These are phyloP conservation scores for Nixonia krombeini DNA, from an alignment of 1,140 invertebrate genomes.

Conservation along the genomic window DNA sequence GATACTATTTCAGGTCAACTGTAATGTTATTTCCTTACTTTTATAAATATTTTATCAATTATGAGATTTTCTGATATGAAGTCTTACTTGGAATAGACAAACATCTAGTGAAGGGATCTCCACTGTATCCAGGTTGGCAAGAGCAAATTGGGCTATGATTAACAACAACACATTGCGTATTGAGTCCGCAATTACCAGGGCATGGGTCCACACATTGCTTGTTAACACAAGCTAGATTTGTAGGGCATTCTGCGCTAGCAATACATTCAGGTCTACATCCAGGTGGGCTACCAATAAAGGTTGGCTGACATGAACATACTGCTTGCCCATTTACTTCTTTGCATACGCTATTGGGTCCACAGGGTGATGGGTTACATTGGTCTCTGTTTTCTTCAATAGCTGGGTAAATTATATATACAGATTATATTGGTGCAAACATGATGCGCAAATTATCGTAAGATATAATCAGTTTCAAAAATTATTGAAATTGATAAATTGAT, in stretches of 20 bases:
- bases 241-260: conserved; percentile 69
- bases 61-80: background rate
- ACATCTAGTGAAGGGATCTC: conserved; percentile 75
- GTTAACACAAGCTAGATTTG: conserved; percentile 69
- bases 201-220: conserved; percentile 74
- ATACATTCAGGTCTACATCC: conserved; percentile 72
- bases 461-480: background rate
- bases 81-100: conserved; percentile 67
- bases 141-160: conserved; percentile 77
- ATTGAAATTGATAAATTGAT: background rate
- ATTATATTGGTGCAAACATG: background rate
- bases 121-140: conserved; percentile 73
- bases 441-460: background rate
- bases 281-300: conserved; percentile 72
- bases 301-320: conserved; percentile 71
- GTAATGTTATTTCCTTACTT: background rate
- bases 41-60: no score
- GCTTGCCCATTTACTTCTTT: conserved; percentile 68
- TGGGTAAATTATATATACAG: conserved; percentile 25
- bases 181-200: conserved; percentile 67
- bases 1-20: background rate
- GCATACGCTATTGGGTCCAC: conserved; percentile 74
- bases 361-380: conserved; percentile 73
- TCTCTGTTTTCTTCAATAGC: conserved; percentile 57
- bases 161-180: conserved; percentile 71